Evolutionary conservation across 2,797 vertebrate genomes (phyloP).

Genomic region (Cynodonichthys magdalenae): DNA sequence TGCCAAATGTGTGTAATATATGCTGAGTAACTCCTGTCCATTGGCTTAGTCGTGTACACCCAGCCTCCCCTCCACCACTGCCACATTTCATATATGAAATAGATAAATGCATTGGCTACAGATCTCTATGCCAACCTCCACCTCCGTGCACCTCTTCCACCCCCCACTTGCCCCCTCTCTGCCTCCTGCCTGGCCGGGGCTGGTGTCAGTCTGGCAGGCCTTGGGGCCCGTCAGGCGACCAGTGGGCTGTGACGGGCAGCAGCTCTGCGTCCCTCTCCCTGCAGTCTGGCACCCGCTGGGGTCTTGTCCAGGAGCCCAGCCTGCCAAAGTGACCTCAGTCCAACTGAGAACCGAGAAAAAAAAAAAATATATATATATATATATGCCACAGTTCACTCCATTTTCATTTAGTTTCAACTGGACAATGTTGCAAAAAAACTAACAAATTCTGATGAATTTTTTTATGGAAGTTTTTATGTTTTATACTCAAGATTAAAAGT

Average conservation of each 20-base stretch:
- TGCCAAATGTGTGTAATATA: constrained; percentile 22
- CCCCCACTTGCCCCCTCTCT: constrained; percentile 47
- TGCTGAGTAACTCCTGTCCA: constrained; percentile 48
- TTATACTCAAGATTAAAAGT: background rate
- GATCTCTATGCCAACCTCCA: constrained; percentile 69
- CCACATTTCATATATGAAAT: constrained; percentile 41
- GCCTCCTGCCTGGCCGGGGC: constrained; percentile 72
- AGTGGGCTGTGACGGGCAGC: constrained; percentile 83
- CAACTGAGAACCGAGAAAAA: constrained; percentile 46
- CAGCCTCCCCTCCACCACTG: constrained; percentile 22
- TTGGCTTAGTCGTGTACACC: constrained; percentile 2
- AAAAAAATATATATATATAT: background rate
- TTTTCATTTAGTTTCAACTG: constrained; percentile 38
- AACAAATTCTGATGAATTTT: constrained; percentile 3
- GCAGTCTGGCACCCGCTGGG: constrained; percentile 83
- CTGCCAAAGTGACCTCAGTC: constrained; percentile 82
- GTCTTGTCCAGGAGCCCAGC: constrained; percentile 77
- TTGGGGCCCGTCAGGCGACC: constrained; percentile 81
- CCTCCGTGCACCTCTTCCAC: constrained; percentile 52
- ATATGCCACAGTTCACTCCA: constrained; percentile 29
- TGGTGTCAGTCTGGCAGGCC: constrained; percentile 82
- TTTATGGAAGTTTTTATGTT: background rate
- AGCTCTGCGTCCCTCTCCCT: constrained; percentile 77
- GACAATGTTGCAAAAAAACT: constrained; percentile 16
- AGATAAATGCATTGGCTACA: constrained; percentile 71